phyloP scores from a whole-genome alignment of 2,113 vertebrate genomes.

The Laticauda colubrina region DNA sequence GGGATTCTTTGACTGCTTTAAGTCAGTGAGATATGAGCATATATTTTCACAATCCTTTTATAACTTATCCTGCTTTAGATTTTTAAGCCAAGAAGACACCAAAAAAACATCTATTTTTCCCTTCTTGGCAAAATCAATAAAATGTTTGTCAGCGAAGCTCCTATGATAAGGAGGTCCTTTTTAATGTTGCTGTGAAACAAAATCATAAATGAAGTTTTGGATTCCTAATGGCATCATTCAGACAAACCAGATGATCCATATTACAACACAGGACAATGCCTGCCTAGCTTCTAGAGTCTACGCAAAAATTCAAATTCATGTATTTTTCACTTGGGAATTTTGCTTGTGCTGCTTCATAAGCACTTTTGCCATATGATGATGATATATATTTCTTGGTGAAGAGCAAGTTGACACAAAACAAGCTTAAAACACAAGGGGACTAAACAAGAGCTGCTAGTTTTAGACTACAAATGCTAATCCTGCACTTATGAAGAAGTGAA shows the following conservation, averaged over 20 bases:
- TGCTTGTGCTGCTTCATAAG: neutral
- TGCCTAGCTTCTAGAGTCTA: too few relatives aligned
- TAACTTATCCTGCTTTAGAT: neutral
- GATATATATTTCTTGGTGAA: neutral
- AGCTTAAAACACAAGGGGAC: neutral
- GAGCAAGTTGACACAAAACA: neutral
- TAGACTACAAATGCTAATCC: neutral
- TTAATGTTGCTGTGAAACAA: neutral
- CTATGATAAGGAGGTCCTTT: neutral
- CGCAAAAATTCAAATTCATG: neutral
- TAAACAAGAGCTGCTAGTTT: neutral
- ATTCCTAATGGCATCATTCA: neutral
- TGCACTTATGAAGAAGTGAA: neutral
- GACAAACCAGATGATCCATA: neutral
- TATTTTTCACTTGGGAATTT: neutral
- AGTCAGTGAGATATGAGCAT: neutral
- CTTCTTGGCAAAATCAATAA: neutral
- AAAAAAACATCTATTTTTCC: neutral
- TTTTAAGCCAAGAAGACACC: neutral
- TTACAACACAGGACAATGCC: neutral
- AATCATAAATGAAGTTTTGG: neutral
- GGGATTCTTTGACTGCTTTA: neutral
- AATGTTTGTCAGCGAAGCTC: neutral
- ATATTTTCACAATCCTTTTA: neutral
- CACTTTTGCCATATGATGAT: neutral